phyloP scores from a whole-genome alignment of 30 jellyfish, hydroid and myxozoan genomes.

The Aurelia aurita region DNA sequence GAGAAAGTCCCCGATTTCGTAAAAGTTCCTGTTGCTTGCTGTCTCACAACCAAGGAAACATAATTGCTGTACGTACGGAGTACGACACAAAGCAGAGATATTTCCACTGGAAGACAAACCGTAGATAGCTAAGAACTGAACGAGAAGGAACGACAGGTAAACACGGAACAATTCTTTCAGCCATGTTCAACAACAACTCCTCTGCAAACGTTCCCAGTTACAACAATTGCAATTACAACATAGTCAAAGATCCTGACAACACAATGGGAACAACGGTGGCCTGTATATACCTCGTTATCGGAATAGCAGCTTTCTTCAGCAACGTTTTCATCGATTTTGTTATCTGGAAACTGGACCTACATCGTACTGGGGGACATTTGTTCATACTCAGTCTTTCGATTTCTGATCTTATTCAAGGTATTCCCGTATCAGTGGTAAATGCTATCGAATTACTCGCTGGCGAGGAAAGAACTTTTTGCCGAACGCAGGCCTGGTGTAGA shows the following conservation, averaged over 20 bases:
- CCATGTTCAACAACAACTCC: background rate
- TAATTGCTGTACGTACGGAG: too few species aligned
- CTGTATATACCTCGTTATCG: background rate
- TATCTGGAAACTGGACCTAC: conserved; percentile 10
- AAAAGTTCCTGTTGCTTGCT: too few species aligned
- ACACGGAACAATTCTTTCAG: background rate
- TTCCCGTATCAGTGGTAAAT: background rate
- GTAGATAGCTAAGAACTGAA: too few species aligned
- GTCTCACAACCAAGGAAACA: too few species aligned
- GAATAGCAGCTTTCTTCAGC: conserved; percentile 31
- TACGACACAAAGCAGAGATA: too few species aligned
- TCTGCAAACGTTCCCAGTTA: background rate
- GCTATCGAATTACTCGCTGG: background rate
- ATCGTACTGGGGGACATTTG: conserved; percentile 16
- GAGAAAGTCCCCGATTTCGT: too few species aligned
- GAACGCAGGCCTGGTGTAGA: conserved; percentile 15
- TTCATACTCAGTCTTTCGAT: conserved; percentile 31
- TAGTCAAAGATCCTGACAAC: too few species aligned
- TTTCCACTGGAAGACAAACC: too few species aligned
- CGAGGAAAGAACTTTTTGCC: background rate
- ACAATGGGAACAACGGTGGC: background rate
- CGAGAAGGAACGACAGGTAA: too few species aligned
- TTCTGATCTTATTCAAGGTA: conserved; percentile 23
- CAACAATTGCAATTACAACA: background rate
- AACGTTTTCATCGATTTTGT: conserved; percentile 26